These are phyloP conservation scores for Eupeodes luniger DNA, from an alignment of 2,888 invertebrate genomes.

Conservation along the genomic window DNA sequence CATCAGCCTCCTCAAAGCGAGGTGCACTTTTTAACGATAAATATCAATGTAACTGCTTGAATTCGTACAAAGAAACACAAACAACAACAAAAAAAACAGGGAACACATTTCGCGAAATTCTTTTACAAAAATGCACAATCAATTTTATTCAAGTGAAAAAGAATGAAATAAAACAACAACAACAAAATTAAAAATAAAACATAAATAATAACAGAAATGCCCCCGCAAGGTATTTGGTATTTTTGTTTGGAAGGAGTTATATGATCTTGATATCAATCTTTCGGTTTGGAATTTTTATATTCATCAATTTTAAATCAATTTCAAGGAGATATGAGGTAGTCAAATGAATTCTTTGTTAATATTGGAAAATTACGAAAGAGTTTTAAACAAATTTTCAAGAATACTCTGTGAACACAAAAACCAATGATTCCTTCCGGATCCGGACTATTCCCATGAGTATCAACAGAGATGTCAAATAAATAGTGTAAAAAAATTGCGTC, in stretches of 20 bases:
- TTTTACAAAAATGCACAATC: constrained; percentile 33
- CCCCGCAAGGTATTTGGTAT: constrained; percentile 63
- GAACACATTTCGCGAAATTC: constrained; percentile 68
- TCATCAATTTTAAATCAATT: constrained; percentile 47
- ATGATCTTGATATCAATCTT: constrained; percentile 54
- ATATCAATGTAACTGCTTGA: constrained; percentile 54
- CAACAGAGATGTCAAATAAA: too few relatives aligned
- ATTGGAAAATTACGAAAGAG: too few relatives aligned
- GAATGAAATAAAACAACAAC: neutral
- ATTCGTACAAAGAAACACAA: constrained; percentile 19
- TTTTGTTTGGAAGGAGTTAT: constrained; percentile 42
- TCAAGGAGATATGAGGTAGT: neutral
- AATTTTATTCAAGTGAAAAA: constrained; percentile 38
- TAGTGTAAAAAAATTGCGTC: too few relatives aligned
- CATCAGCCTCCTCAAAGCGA: neutral
- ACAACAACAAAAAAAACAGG: constrained; percentile 43
- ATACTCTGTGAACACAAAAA: too few relatives aligned
- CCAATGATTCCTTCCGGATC: too few relatives aligned
- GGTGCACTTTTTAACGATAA: constrained; percentile 46
- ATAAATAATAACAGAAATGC: constrained; percentile 24
- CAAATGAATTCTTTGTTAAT: too few relatives aligned
- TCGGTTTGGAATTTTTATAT: constrained; percentile 47
- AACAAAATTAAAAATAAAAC: too few relatives aligned
- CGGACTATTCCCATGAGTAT: too few relatives aligned
- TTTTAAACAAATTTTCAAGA: too few relatives aligned